Conservation (phyloP, 2,797 vertebrate genomes). For the Coracias cyanogaster region DNA sequence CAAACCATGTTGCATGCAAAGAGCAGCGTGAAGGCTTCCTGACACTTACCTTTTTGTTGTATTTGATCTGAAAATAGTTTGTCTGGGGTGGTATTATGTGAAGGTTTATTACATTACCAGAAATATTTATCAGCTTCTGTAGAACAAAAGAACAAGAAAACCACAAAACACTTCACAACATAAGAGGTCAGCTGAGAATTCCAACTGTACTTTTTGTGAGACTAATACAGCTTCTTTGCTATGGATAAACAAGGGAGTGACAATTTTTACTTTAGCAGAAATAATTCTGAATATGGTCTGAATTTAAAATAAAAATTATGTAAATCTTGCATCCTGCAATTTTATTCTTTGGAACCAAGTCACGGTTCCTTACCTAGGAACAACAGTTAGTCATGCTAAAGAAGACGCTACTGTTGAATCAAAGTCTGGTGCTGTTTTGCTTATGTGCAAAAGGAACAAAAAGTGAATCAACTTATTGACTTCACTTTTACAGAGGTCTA, state of each 20-base stretch:
- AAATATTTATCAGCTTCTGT: constrained; percentile 92
- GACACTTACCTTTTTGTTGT: constrained; percentile 87
- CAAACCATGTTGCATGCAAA: background rate
- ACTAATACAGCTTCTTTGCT: background rate
- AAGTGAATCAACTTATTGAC: background rate
- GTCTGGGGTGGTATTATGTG: constrained; percentile 92
- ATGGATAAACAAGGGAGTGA: background rate
- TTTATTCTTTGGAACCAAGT: background rate
- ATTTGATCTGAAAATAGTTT: constrained; percentile 89
- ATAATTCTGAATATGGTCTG: background rate
- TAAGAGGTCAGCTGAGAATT: background rate
- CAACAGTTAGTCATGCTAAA: background rate
- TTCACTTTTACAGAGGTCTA: background rate
- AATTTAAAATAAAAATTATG: background rate
- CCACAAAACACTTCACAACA: background rate
- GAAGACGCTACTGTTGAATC: background rate
- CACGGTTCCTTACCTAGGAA: background rate
- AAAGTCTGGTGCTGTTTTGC: background rate
- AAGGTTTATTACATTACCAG: constrained; percentile 81
- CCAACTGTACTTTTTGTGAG: background rate
- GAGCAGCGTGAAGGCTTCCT: background rate
- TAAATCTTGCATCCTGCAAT: background rate
- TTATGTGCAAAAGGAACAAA: background rate
- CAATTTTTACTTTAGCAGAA: background rate
- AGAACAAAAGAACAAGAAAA: constrained; percentile 38